Evolutionary conservation across 2,113 vertebrate genomes (phyloP), one percentile per base, ranked within the genome.

Genomic region (Pseudorasbora parva): DNA sequence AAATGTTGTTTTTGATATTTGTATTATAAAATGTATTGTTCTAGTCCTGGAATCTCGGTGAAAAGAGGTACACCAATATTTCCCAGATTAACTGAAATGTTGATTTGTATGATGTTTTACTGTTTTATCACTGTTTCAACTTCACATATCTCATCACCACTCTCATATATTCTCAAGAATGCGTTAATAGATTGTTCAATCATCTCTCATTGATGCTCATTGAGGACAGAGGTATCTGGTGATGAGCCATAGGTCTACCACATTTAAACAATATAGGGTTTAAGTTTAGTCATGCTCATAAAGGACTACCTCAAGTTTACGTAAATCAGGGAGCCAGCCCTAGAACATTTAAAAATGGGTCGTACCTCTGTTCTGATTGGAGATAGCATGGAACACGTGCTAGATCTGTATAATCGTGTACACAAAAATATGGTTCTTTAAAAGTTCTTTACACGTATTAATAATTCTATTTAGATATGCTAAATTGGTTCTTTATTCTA

Each of bases 181-280:
- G 49, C 19, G 17, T 64, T 41, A 45, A 71, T 5, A 27, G 25
- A 71, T 8, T 8, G 19, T 43, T 9, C 41, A 5, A 23, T 54
- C 41, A 56, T 14, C 25, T 17, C 77, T 47, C 45, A 76, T 68
- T 21, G 56, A 79, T 79, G 57, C 21, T 78, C n/a, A 66, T 69
- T 37, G 33, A 37, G 33, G 33, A 5, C 33, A 37, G 33, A 37
- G 33, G 33, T 85, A 90, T 88, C 90, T 86, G 90, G 82, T 85
- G 56, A 19, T 5, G 5, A n/a, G 82, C 41, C 81, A 76, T 79
- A 82, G 78, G 41, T 66, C 80, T 82, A 51, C 80, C 23, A 82
- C 69, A 76, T 82, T 90, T 86, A 90, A 86, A 86, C 78, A 76
- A 91, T 91, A 92, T 77, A 87, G 72, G 91, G 83, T 89, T 93